These are phyloP conservation scores for Nothoprocta pentlandii DNA, from an alignment of 2,113 vertebrate genomes.

Conservation along the genomic window DNA sequence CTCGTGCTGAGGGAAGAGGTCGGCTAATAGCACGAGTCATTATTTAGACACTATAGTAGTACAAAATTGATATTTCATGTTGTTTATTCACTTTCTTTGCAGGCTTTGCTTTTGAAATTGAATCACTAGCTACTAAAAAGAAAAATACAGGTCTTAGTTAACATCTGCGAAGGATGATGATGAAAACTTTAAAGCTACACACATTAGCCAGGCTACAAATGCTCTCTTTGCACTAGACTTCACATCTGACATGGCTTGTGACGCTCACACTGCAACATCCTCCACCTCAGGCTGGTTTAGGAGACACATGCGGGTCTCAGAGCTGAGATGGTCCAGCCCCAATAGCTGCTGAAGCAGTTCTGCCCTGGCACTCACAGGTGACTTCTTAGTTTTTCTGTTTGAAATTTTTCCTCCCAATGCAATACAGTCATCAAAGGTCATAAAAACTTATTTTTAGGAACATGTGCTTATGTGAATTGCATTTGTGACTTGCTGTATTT, in stretches of 20 bases:
- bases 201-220: not conserved
- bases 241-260: not conserved
- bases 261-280: not conserved
- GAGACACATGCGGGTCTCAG: accelerated
- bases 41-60: not conserved
- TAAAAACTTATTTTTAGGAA: not conserved
- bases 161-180: not conserved
- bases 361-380: accelerated
- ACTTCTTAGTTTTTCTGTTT: not conserved
- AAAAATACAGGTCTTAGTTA: not conserved
- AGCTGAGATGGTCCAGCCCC: not conserved
- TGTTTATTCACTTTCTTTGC: not conserved
- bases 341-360: not conserved
- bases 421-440: not conserved
- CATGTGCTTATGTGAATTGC: not conserved
- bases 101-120: not conserved
- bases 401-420: not conserved
- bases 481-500: not conserved
- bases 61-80: not conserved
- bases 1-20: not conserved
- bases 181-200: too few species aligned
- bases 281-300: not conserved
- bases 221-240: not conserved
- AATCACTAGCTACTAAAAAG: not conserved
- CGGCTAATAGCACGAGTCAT: not conserved